phyloP scores from a whole-genome alignment of 1,140 invertebrate species.

The Coelopa frigida region DNA sequence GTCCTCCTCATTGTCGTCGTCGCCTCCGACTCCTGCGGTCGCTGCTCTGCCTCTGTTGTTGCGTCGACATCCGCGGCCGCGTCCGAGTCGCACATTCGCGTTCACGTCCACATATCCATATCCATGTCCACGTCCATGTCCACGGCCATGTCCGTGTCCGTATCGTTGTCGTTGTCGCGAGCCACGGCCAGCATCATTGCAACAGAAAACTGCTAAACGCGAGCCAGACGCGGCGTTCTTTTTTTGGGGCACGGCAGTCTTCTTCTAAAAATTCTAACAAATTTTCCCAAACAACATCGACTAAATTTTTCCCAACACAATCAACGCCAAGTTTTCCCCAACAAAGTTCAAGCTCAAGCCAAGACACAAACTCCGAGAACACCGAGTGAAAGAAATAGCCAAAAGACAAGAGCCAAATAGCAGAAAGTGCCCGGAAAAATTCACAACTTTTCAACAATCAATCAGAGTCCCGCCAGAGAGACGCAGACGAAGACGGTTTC shows the following conservation, averaged over 20 bases:
- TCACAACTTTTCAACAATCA: too few relatives aligned
- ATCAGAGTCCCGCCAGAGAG: too few relatives aligned
- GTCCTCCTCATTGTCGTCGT: constrained; percentile 14
- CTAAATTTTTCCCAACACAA: not conserved
- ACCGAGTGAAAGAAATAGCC: not conserved
- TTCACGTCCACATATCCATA: too few relatives aligned
- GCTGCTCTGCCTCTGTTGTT: too few relatives aligned
- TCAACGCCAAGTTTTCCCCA: not conserved
- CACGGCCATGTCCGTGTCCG: constrained; percentile 19
- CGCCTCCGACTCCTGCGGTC: constrained; percentile 3
- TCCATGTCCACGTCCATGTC: too few relatives aligned
- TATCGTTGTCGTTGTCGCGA: constrained; percentile 37
- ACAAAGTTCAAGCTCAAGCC: too few relatives aligned
- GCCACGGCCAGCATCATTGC: constrained; percentile 39
- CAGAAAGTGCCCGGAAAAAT: too few relatives aligned
- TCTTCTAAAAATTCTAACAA: not conserved
- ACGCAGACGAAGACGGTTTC: too few relatives aligned
- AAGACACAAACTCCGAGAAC: not conserved
- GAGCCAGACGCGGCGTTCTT: constrained; percentile 44
- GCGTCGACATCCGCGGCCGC: not conserved
- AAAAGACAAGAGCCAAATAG: too few relatives aligned
- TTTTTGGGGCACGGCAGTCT: constrained; percentile 17
- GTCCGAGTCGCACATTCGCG: too few relatives aligned
- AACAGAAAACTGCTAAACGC: constrained; percentile 45
- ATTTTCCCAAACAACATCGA: not conserved